Evolutionary conservation across 2,113 vertebrate species (phyloP).

Genomic region (Thalassarche chlororhynchos): DNA sequence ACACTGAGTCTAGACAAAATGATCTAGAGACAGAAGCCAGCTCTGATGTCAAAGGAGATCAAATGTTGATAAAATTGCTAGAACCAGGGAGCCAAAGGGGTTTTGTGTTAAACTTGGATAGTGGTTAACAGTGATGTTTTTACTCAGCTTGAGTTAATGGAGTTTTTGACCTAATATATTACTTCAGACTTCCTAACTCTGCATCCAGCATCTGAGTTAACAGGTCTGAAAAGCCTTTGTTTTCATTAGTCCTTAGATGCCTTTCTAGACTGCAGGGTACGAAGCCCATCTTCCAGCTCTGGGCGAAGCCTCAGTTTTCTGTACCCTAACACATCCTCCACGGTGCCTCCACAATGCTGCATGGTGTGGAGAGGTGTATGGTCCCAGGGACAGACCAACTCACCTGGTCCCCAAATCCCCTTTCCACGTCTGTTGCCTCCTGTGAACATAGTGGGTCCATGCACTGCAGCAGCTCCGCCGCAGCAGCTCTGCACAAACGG

Average conservation of each 20-base stretch:
- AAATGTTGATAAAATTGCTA: conserved; percentile 49
- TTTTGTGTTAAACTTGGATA: background rate
- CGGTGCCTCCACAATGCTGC: background rate
- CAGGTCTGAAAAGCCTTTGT: background rate
- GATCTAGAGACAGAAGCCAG: conserved; percentile 43
- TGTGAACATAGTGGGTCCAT: rapidly evolving
- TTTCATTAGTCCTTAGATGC: background rate
- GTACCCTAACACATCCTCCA: rapidly evolving
- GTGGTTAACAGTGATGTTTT: background rate
- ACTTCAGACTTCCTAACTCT: background rate
- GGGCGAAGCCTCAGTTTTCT: background rate
- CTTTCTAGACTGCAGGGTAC: background rate
- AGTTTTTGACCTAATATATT: background rate
- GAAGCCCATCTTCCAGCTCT: background rate
- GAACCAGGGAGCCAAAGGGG: background rate
- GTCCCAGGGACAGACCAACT: background rate
- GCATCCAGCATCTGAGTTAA: background rate
- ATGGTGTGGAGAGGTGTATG: too few species aligned
- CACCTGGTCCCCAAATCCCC: background rate
- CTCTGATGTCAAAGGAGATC: conserved; percentile 51
- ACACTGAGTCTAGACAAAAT: conserved; percentile 24
- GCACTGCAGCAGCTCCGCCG: background rate
- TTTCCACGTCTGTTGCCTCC: background rate
- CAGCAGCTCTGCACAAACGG: rapidly evolving
- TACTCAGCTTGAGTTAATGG: background rate